Percentiles rank a stretch among this genome's conserved stretches.
These are phyloP conservation scores for Ctenosaura bakeri DNA, from an alignment of 2,797 vertebrate genomes.

Conservation along the genomic window DNA sequence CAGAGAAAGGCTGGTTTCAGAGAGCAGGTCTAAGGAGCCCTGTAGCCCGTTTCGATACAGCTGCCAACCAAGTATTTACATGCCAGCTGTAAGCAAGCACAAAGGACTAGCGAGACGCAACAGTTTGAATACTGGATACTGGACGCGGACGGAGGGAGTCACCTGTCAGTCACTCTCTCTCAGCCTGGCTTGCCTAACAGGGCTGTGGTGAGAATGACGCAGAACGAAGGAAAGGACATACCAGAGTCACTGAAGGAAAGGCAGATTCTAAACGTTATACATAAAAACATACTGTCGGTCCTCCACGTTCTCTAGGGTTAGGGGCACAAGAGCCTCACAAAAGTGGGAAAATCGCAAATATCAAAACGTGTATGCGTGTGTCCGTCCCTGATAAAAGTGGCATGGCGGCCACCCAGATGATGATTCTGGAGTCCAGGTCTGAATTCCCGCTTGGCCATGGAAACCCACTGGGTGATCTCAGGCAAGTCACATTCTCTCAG, in stretches of 20 bases:
- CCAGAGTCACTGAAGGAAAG: background rate
- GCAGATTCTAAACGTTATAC: background rate
- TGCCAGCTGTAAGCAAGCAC: background rate
- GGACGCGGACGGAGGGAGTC: background rate
- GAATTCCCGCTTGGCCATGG: no score
- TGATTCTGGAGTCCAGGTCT: no score
- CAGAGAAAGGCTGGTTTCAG: background rate
- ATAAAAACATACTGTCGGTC: background rate
- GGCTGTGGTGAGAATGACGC: background rate
- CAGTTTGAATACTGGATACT: background rate
- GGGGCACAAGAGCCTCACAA: no score
- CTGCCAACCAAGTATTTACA: background rate
- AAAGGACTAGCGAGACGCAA: background rate
- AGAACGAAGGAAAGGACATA: background rate
- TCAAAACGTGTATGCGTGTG: no score
- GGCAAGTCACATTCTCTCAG: no score
- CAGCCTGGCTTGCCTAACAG: background rate
- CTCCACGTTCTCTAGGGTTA: no score
- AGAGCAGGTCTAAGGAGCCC: background rate
- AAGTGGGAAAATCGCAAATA: no score
- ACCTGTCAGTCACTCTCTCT: background rate
- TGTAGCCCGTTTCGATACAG: background rate
- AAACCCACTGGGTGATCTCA: no score
- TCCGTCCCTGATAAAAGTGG: no score
- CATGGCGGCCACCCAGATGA: no score